Conservation (phyloP, 2,113 vertebrate genomes). For the Callionymus lyra region DNA sequence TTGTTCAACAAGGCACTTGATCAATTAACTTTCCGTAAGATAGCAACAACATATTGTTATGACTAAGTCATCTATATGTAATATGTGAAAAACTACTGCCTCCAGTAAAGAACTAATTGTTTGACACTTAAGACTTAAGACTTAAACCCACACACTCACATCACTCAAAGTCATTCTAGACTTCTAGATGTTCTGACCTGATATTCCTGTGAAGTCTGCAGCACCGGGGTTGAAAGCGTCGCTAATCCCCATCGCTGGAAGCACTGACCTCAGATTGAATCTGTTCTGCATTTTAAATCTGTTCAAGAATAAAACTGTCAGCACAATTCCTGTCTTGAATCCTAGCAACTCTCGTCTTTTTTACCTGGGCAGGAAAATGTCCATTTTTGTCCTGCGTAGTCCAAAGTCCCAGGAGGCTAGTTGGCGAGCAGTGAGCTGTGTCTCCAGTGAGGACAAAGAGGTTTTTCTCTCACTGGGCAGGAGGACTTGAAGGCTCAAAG, state of each 20-base stretch:
- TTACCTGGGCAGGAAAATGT: slow-evolving; percentile 84
- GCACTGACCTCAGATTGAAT: slow-evolving; percentile 75
- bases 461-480: slow-evolving; percentile 72
- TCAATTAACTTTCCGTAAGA: too few relatives aligned
- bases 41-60: too few relatives aligned
- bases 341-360: background rate
- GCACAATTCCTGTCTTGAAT: background rate
- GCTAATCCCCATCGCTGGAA: slow-evolving; percentile 75
- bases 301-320: slow-evolving; percentile 2
- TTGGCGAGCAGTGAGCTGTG: slow-evolving; percentile 68
- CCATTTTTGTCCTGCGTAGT: slow-evolving; percentile 76
- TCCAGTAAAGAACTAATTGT: too few relatives aligned
- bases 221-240: slow-evolving; percentile 75
- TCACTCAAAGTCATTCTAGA: too few relatives aligned
- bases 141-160: too few relatives aligned
- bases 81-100: too few relatives aligned
- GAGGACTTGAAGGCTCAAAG: slow-evolving; percentile 74
- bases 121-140: too few relatives aligned
- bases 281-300: slow-evolving; percentile 82
- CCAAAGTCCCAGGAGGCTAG: slow-evolving; percentile 69
- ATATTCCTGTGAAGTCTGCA: slow-evolving; percentile 85
- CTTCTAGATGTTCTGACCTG: slow-evolving; percentile 63
- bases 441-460: slow-evolving; percentile 64
- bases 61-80: too few relatives aligned
- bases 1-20: too few relatives aligned